These are phyloP conservation scores for Drosophila chauvacae DNA, from an alignment of 1,140 invertebrate genomes.

Conservation along the genomic window DNA sequence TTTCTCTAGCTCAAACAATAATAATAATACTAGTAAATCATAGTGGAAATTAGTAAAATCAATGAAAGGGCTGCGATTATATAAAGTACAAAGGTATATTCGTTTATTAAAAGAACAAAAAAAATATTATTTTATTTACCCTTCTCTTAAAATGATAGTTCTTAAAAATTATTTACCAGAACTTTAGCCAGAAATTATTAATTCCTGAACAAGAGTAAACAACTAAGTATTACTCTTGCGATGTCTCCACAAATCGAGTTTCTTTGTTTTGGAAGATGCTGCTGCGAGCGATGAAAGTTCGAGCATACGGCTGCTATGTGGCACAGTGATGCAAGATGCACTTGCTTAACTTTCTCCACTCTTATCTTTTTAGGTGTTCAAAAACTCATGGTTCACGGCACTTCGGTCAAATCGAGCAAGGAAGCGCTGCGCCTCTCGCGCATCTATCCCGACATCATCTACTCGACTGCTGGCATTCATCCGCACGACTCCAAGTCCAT, in stretches of 20 bases:
- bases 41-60: too few relatives aligned
- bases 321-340: slow-evolving; percentile 43
- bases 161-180: neutral
- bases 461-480: slow-evolving; percentile 97
- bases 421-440: slow-evolving; percentile 94
- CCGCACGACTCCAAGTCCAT: slow-evolving; percentile 98
- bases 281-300: slow-evolving; percentile 6
- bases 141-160: neutral
- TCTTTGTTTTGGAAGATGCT: slow-evolving; percentile 3
- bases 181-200: neutral
- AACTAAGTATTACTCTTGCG: neutral
- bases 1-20: too few relatives aligned
- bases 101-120: too few relatives aligned
- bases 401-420: slow-evolving; percentile 94
- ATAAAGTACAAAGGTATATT: too few relatives aligned
- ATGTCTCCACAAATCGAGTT: neutral
- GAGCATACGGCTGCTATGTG: slow-evolving; percentile 8
- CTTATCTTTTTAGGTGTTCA: slow-evolving; percentile 89
- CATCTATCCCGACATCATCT: slow-evolving; percentile 94
- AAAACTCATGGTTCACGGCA: slow-evolving; percentile 97
- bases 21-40: neutral
- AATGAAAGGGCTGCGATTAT: too few relatives aligned
- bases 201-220: neutral
- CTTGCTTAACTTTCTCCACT: slow-evolving; percentile 49
- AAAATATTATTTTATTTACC: too few relatives aligned